phyloP scores from a whole-genome alignment of 2,797 vertebrate genomes.

The Avahi laniger region DNA sequence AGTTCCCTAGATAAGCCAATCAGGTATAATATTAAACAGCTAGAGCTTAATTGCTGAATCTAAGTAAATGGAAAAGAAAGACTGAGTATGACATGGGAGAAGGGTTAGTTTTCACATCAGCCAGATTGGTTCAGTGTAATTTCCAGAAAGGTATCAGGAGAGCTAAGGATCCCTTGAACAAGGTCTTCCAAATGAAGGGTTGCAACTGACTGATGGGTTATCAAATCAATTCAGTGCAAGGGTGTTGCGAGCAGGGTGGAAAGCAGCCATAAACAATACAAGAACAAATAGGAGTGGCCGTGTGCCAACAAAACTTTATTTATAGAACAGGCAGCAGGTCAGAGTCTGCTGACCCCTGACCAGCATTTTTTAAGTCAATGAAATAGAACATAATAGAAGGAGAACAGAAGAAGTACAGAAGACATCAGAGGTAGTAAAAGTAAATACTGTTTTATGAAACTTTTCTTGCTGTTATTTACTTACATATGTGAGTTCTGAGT shows the following conservation, averaged over 20 bases:
- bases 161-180: not conserved
- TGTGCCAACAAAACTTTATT: conserved; percentile 41
- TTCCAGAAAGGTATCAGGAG: not conserved
- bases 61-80: not conserved
- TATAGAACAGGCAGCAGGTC: not conserved
- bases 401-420: not conserved
- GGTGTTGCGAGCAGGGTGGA: not conserved
- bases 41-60: not conserved
- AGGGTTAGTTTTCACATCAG: not conserved
- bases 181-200: not conserved
- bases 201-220: not conserved
- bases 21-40: not conserved
- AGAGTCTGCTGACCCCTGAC: not conserved
- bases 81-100: not conserved
- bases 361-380: not conserved
- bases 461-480: not conserved
- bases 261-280: not conserved
- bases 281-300: not conserved
- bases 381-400: not conserved
- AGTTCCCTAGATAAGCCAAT: conserved; percentile 22
- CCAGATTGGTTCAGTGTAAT: not conserved
- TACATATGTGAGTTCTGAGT: not conserved
- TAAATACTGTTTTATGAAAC: not conserved
- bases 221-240: not conserved
- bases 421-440: not conserved